phyloP scores from a whole-genome alignment of 64 coral and sea anemone genomes.

The Montipora sp. region DNA sequence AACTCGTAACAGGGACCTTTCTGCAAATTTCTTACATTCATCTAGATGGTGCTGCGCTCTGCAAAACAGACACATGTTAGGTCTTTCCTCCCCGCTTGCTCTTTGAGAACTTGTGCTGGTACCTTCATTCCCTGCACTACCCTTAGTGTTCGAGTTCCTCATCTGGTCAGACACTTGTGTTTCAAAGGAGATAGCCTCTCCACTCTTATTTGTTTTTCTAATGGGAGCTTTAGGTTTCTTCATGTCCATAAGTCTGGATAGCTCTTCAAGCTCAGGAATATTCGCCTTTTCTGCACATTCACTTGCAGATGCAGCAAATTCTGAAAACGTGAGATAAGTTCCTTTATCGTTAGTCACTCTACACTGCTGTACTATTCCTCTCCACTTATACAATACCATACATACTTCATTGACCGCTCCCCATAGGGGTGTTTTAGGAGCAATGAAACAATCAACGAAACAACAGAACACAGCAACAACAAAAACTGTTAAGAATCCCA shows the following conservation, averaged over 20 bases:
- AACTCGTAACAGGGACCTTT: neutral
- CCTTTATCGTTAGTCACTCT: neutral
- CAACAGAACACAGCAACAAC: too few species aligned
- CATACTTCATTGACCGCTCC: too few species aligned
- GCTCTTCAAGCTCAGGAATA: conserved; percentile 20
- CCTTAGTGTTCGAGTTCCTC: neutral
- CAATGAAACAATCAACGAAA: too few species aligned
- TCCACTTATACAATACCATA: neutral
- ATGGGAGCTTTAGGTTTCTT: neutral
- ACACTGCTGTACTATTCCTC: conserved; percentile 13
- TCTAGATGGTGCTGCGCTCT: conserved; percentile 19
- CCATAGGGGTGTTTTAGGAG: too few species aligned
- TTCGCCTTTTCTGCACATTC: conserved; percentile 5
- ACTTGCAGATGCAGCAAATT: neutral
- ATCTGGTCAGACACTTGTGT: neutral
- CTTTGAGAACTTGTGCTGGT: too few species aligned
- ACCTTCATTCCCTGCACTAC: too few species aligned
- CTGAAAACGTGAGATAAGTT: neutral
- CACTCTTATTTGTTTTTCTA: neutral
- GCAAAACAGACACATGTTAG: conserved; percentile 4
- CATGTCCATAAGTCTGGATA: neutral
- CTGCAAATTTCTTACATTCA: conserved; percentile 50
- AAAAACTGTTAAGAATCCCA: too few species aligned
- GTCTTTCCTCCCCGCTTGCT: neutral
- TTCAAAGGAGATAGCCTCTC: neutral